phyloP scores from a whole-genome alignment of 2,797 vertebrate genomes.

The Poecilia picta region DNA sequence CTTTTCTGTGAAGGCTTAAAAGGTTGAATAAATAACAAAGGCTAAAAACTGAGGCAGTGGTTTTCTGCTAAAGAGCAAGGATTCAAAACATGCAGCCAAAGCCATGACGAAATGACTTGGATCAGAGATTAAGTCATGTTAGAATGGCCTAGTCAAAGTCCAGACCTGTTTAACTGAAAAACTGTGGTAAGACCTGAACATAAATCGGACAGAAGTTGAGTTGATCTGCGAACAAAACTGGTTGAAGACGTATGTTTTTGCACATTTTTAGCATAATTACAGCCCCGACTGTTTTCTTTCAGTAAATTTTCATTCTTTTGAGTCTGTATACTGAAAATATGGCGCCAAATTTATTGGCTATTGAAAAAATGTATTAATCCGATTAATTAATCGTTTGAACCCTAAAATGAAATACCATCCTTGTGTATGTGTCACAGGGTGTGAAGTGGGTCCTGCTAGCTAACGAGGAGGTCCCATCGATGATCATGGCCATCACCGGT shows the following conservation, averaged over 20 bases:
- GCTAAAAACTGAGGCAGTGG: background rate
- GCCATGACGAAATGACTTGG: background rate
- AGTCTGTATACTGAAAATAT: too few relatives aligned
- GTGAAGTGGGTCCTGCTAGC: slow-evolving; percentile 89
- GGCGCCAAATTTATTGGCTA: too few relatives aligned
- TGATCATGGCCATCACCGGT: slow-evolving; percentile 97
- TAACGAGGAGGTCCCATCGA: slow-evolving; percentile 93
- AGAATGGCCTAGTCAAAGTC: background rate
- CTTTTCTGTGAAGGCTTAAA: background rate
- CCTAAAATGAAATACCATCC: background rate
- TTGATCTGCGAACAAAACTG: background rate
- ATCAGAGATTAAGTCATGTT: background rate
- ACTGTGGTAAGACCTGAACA: background rate
- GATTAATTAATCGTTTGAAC: too few relatives aligned
- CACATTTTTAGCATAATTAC: too few relatives aligned
- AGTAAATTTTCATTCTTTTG: too few relatives aligned
- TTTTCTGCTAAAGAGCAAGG: background rate
- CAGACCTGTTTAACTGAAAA: background rate
- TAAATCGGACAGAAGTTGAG: background rate
- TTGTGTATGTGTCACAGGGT: slow-evolving; percentile 78
- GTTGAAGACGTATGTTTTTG: background rate
- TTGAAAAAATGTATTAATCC: too few relatives aligned
- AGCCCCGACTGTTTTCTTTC: too few relatives aligned
- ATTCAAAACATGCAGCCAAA: background rate
- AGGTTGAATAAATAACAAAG: background rate